Evolutionary conservation across 2,797 vertebrate species (phyloP).

Genomic region (Astyanax mexicanus): DNA sequence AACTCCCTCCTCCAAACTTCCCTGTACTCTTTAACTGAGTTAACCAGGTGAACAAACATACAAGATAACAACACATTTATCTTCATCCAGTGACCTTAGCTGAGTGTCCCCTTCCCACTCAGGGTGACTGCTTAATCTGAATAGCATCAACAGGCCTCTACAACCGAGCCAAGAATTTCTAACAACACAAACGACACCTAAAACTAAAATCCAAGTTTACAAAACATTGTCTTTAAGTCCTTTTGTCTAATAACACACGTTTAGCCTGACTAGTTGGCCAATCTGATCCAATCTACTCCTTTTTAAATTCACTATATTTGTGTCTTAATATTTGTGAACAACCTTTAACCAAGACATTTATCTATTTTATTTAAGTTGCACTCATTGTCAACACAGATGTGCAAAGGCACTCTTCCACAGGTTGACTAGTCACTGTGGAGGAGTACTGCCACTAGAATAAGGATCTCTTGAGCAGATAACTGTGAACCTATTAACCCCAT

Average conservation of each 20-base stretch:
- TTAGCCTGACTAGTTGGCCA: background rate
- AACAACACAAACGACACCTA: background rate
- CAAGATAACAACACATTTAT: constrained; percentile 77
- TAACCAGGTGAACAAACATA: constrained; percentile 83
- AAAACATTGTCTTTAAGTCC: too few relatives aligned
- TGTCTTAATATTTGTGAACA: too few relatives aligned
- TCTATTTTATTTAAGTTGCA: too few relatives aligned
- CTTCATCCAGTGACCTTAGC: constrained; percentile 69
- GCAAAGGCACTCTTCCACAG: too few relatives aligned
- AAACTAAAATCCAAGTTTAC: background rate
- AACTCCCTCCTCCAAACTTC: constrained; percentile 58
- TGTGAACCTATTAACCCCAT: too few relatives aligned
- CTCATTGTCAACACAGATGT: too few relatives aligned
- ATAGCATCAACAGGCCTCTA: constrained; percentile 4
- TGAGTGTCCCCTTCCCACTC: constrained; percentile 63
- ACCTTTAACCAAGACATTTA: too few relatives aligned
- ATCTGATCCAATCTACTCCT: background rate
- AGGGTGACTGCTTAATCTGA: constrained; percentile 1
- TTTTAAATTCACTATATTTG: too few relatives aligned
- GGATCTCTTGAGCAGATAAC: too few relatives aligned
- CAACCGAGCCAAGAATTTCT: background rate
- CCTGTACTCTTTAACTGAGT: constrained; percentile 68
- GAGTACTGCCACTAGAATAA: too few relatives aligned
- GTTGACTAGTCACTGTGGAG: too few relatives aligned
- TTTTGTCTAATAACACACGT: background rate